Evolutionary conservation across 2,797 vertebrate species (phyloP).

Genomic region (Argentina silus): DNA sequence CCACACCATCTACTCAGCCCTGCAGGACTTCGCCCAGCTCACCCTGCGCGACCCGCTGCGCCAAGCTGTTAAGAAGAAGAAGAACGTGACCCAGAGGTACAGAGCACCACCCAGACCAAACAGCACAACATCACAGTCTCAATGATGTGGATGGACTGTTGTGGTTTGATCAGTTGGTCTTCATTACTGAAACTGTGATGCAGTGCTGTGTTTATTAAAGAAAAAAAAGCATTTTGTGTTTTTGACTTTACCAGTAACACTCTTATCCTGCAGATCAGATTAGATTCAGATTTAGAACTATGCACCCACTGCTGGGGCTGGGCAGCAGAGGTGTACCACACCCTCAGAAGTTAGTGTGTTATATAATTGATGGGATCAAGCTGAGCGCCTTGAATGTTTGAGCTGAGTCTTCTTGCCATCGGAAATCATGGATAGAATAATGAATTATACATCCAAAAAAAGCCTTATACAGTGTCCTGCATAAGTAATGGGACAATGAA

Average conservation of each 20-base stretch:
- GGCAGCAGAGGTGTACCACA: not conserved
- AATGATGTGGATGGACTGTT: no score
- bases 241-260: not conserved
- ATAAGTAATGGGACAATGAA: no score
- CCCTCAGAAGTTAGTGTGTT: not conserved
- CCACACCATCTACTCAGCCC: constrained; percentile 94
- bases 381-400: not conserved
- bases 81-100: constrained; percentile 96
- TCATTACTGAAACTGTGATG: no score
- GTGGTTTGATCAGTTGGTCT: no score
- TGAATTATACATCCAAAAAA: no score
- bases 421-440: no score
- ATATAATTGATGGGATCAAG: not conserved
- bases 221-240: not conserved
- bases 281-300: no score
- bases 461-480: no score
- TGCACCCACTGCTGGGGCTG: not conserved
- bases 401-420: not conserved
- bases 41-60: constrained; percentile 91
- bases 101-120: not conserved
- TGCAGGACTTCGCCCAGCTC: constrained; percentile 96
- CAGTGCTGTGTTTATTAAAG: no score
- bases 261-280: not conserved
- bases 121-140: no score
- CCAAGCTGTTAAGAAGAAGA: constrained; percentile 98